phyloP scores from a whole-genome alignment of 1,140 invertebrate genomes.

The Calephelis virginiensis region DNA sequence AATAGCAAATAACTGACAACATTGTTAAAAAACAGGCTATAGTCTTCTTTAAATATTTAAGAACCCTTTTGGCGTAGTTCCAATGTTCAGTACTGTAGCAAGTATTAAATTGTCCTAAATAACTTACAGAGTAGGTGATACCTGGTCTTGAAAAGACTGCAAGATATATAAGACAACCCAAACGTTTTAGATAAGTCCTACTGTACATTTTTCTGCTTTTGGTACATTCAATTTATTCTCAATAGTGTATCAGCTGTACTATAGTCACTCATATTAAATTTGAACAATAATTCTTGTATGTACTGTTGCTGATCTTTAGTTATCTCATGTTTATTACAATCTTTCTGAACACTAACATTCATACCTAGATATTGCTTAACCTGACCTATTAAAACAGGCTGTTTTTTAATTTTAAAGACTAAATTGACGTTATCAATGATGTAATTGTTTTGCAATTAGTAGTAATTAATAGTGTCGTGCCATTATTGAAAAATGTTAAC shows the following conservation, averaged over 20 bases:
- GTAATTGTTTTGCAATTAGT: no score
- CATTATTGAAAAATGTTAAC: no score
- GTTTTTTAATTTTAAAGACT: no score
- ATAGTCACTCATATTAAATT: slow-evolving; percentile 33
- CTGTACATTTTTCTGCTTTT: slow-evolving; percentile 17
- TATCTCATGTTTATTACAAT: slow-evolving; percentile 14
- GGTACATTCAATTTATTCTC: slow-evolving; percentile 14
- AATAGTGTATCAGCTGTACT: slow-evolving; percentile 27
- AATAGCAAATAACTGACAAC: no score
- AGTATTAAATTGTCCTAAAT: slow-evolving; percentile 22
- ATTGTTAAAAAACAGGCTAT: no score
- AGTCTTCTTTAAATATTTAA: slow-evolving; percentile 6
- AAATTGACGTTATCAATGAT: no score
- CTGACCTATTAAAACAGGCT: no score
- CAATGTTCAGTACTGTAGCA: slow-evolving; percentile 18
- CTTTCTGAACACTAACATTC: slow-evolving; percentile 6
- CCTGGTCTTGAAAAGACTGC: slow-evolving; percentile 6
- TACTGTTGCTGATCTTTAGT: slow-evolving; percentile 27
- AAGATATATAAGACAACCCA: slow-evolving; percentile 19
- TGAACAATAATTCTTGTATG: slow-evolving; percentile 25
- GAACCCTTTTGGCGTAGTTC: slow-evolving; percentile 23
- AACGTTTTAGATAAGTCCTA: slow-evolving; percentile 14
- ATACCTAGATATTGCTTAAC: slow-evolving; percentile 7
- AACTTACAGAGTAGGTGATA: slow-evolving; percentile 17
- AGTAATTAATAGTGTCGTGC: no score